Conservation (phyloP, 1,140 invertebrate species). For the Pseudomyrmex concolor region DNA sequence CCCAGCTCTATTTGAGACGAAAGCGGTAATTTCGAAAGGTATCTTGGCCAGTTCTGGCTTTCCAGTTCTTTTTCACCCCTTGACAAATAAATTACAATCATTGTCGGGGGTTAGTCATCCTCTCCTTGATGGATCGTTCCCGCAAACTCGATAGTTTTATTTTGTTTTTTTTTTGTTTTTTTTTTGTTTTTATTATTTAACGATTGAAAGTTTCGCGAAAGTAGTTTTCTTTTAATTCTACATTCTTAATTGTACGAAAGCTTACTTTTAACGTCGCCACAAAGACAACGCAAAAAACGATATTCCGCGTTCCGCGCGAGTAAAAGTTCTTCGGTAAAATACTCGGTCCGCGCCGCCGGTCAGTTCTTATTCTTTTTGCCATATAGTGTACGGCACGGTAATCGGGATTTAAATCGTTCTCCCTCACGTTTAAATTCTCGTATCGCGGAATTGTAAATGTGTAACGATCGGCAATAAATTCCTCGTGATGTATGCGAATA, state of each 20-base stretch:
- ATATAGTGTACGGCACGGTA: too few species aligned
- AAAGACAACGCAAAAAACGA: neutral
- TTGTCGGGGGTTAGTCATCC: constrained; percentile 19
- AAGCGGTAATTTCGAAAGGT: constrained; percentile 54
- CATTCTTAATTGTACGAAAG: neutral
- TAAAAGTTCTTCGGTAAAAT: neutral
- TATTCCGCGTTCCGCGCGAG: neutral
- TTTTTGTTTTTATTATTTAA: constrained; percentile 16
- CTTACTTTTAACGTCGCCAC: neutral
- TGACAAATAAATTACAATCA: constrained; percentile 47
- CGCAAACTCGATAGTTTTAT: neutral
- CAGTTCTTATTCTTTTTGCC: too few species aligned
- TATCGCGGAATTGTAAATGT: neutral
- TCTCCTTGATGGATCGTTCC: neutral
- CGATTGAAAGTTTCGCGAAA: neutral
- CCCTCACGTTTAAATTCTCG: neutral
- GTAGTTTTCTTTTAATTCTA: neutral
- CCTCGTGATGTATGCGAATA: neutral
- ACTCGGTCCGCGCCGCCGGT: neutral
- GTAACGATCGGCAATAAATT: constrained; percentile 3
- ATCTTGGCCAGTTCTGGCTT: constrained; percentile 15
- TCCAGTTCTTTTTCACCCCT: constrained; percentile 21
- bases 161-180: too few species aligned
- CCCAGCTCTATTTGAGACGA: constrained; percentile 46
- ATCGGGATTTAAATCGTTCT: neutral